These are phyloP conservation scores for Amblyjoppa fuscipennis DNA, from an alignment of 2,888 invertebrate species.

Conservation along the genomic window DNA sequence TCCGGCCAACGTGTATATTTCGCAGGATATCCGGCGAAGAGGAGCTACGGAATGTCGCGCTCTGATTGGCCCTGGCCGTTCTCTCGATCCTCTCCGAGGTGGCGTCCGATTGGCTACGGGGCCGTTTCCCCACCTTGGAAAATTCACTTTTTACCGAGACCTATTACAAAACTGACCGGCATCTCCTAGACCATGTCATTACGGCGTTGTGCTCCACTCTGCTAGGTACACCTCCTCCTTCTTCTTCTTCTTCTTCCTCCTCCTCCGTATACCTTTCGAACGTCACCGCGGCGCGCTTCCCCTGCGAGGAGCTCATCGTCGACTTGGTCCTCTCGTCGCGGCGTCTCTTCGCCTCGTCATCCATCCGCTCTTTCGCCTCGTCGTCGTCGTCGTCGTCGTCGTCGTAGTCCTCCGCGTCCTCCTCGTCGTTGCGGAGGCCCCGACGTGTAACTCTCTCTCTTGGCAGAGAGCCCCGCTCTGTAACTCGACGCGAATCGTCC, in stretches of 20 bases:
- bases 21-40: conserved; percentile 72
- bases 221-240: conserved; percentile 76
- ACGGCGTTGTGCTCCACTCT: conserved; percentile 84
- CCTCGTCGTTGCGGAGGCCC: conserved; percentile 40
- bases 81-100: conserved; percentile 62
- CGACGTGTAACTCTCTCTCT: conserved; percentile 35
- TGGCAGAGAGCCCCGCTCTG: conserved; percentile 29
- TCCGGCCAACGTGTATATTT: neutral
- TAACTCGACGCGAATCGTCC: conserved; percentile 57
- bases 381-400: conserved; percentile 16
- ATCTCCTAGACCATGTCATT: conserved; percentile 85
- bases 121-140: conserved; percentile 84
- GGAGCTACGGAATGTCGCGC: conserved; percentile 79
- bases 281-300: conserved; percentile 63
- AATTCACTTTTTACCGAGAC: conserved; percentile 84
- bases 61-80: conserved; percentile 79
- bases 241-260: conserved; percentile 1
- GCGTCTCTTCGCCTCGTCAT: conserved; percentile 40
- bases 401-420: conserved; percentile 29
- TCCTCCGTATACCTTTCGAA: neutral
- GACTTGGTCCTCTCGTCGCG: conserved; percentile 48
- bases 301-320: conserved; percentile 55
- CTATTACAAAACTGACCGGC: conserved; percentile 85
- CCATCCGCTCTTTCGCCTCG: conserved; percentile 27
- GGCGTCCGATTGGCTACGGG: conserved; percentile 80